A percentile compares a stretch with the other conserved stretches of the same genome.
Conservation (phyloP, 2,113 vertebrate genomes). For the Seriola aureovittata region DNA sequence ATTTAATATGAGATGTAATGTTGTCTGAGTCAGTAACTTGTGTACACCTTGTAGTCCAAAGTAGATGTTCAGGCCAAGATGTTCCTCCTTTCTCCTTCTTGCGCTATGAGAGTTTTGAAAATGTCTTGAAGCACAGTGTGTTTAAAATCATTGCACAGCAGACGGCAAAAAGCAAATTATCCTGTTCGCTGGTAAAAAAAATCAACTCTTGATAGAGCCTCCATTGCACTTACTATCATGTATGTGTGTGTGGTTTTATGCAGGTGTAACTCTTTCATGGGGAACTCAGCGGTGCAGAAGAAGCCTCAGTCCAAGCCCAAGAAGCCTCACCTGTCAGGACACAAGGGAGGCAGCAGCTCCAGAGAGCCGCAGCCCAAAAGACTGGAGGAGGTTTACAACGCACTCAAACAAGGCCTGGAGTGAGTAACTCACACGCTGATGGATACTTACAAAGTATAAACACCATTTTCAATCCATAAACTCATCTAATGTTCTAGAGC, state of each 20-base stretch:
- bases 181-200: not conserved
- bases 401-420: conserved; percentile 94
- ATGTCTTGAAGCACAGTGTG: not conserved
- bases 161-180: not conserved
- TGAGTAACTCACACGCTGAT: conserved; percentile 81
- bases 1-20: not conserved
- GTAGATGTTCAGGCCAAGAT: not conserved
- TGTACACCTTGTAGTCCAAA: not conserved
- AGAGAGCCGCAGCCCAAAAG: conserved; percentile 95
- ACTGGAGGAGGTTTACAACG: conserved; percentile 93
- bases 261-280: conserved; percentile 98
- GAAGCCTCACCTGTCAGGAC: conserved; percentile 92
- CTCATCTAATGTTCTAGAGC: not conserved
- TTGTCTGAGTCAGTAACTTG: not conserved
- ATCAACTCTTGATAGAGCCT: not conserved
- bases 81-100: not conserved
- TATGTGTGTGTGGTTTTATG: conserved; percentile 24
- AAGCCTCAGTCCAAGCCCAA: conserved; percentile 96
- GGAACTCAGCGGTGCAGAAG: conserved; percentile 92
- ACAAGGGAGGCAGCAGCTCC: conserved; percentile 90
- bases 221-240: not conserved
- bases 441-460: not conserved
- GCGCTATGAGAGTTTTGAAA: not conserved
- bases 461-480: not conserved
- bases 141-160: not conserved